Evolutionary conservation across 2,888 invertebrate genomes (phyloP).

Genomic region (Mallateleia sp.): DNA sequence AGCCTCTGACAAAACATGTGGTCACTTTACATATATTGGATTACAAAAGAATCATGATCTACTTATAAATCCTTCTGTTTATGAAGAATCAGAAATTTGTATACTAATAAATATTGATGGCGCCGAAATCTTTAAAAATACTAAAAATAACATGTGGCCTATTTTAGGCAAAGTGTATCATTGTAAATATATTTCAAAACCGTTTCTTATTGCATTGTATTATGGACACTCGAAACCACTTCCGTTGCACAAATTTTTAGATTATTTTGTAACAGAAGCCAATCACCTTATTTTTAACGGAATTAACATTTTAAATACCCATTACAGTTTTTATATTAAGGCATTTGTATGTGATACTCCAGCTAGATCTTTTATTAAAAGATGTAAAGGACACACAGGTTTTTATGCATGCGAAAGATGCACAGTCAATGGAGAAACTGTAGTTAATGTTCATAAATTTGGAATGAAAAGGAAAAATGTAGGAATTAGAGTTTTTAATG

Average conservation of each 20-base stretch:
- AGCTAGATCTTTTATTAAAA: constrained; percentile 1
- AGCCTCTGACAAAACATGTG: neutral
- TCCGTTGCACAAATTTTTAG: neutral
- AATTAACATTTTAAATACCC: neutral
- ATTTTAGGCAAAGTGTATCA: neutral
- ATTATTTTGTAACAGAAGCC: neutral
- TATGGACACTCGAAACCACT: neutral
- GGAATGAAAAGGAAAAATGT: neutral
- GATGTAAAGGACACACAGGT: neutral
- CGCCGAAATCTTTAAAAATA: neutral
- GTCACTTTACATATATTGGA: constrained; percentile 1
- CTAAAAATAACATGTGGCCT: neutral
- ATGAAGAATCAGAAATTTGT: neutral
- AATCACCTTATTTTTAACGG: neutral
- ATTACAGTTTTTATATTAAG: neutral
- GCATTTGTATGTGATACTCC: too few relatives aligned
- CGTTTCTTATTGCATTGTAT: neutral
- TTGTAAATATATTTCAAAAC: neutral
- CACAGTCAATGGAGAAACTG: neutral
- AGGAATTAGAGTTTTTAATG: neutral
- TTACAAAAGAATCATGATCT: neutral
- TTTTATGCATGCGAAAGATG: neutral
- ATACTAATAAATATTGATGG: neutral
- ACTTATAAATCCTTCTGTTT: neutral
- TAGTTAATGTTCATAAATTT: neutral